Percentiles rank a stretch among this genome's conserved stretches.
Conservation (phyloP, 2,888 invertebrate genomes). For the Magallana nippona region DNA sequence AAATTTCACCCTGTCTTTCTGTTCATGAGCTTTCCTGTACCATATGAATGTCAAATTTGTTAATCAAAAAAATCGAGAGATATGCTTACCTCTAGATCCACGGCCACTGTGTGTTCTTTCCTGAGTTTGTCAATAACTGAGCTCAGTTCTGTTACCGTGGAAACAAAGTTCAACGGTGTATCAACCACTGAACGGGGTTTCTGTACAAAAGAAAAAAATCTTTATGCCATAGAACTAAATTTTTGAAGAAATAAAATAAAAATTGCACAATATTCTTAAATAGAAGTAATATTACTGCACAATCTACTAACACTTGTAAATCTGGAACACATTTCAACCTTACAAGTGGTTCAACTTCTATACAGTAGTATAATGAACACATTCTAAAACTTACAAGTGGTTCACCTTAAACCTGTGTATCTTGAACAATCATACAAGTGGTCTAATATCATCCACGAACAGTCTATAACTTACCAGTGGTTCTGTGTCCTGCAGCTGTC, state of each 20-base stretch:
- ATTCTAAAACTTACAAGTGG: no score
- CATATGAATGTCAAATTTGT: no score
- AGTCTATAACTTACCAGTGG: conserved; percentile 70
- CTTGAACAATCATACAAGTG: no score
- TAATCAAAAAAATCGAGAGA: neutral
- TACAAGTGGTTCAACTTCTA: no score
- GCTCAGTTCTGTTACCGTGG: conserved; percentile 85
- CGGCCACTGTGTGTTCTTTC: conserved; percentile 87
- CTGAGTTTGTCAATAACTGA: conserved; percentile 86
- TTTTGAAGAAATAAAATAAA: neutral
- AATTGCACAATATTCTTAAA: neutral
- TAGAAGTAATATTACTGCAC: no score
- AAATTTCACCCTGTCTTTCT: no score
- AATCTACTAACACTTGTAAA: no score
- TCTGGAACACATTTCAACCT: no score
- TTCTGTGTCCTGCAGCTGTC: conserved; percentile 81
- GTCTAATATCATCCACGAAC: no score
- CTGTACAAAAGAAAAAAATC: conserved; percentile 66
- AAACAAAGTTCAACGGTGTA: conserved; percentile 86
- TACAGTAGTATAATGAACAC: no score
- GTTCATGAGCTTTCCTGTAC: no score
- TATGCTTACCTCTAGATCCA: conserved; percentile 86
- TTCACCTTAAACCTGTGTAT: no score
- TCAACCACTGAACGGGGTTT: conserved; percentile 83
- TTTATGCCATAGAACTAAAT: neutral